Evolutionary conservation across 2,113 vertebrate genomes (phyloP).

Genomic region (Melanocharis versteri): DNA sequence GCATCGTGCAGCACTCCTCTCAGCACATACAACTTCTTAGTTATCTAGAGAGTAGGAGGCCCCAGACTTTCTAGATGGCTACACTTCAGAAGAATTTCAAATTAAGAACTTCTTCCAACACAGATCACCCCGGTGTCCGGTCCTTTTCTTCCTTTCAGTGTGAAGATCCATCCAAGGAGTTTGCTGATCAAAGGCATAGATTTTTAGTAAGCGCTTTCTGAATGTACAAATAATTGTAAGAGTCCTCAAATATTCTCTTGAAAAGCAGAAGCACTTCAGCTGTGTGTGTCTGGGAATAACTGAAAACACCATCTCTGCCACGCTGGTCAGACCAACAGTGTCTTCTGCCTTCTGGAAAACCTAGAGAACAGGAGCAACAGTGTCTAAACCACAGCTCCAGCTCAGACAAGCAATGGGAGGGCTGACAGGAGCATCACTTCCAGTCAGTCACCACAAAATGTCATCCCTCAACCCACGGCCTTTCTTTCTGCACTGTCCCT

Average conservation of each 20-base stretch:
- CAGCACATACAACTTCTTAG: neutral
- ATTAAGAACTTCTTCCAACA: neutral
- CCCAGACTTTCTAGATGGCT: neutral
- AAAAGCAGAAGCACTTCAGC: neutral
- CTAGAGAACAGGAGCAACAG: neutral
- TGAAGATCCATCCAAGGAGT: neutral
- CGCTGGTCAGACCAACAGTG: neutral
- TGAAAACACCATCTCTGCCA: neutral
- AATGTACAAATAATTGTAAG: neutral
- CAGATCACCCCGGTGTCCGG: fast-evolving
- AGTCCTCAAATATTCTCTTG: neutral
- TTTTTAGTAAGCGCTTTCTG: neutral
- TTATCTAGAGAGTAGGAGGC: neutral
- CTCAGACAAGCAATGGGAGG: neutral
- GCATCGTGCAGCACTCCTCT: fast-evolving
- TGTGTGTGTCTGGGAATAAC: neutral
- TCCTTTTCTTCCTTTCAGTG: neutral
- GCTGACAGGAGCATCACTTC: neutral
- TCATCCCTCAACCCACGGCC: neutral
- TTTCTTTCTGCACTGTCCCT: neutral
- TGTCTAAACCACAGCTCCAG: neutral
- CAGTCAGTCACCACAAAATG: neutral
- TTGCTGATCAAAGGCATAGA: neutral
- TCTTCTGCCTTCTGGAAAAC: neutral
- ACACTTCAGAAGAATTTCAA: neutral